Evolutionary conservation across 2,888 invertebrate genomes (phyloP), one percentile per base, ranked within the genome.

Genomic region (Lacanobia wlatinum): DNA sequence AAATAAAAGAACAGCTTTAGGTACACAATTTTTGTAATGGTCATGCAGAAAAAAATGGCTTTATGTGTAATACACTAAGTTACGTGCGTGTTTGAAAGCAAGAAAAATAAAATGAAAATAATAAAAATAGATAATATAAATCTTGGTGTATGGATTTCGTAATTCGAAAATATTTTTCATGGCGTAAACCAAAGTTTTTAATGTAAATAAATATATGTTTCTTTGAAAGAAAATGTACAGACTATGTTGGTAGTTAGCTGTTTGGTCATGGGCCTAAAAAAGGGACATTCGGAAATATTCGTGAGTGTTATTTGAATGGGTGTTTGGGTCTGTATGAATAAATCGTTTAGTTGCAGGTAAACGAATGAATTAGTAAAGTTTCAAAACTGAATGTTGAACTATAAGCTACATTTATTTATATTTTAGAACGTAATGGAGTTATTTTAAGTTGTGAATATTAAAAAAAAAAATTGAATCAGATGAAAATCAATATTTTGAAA

Each of bases 151-250:
- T 89, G 85, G 84, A 90, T 87, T 90, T 85, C 87, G 82, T 87
- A 87, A 87, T 84, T 88, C 73, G 81, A 88, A 88, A 89, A 88
- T 92, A 92, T 93, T 93, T 94, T 94, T 93, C 90, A 89, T 90
- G 91, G 86, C 84, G 85, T 85, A 90, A 89, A 88, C 80, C 83
- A 87, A 87, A 84, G 78, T 87, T 88, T 65, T 73, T 73, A 83
- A 81, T 71, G 58, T 91, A 90, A 43, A 43, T 93, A 92, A 87
- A 91, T 91, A 91, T 85, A 82, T 74, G 78, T 89, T 88, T 92
- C 90, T 90, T 89, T 80, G 82, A 87, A 91, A 90, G 85, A 89
- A 90, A 89, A 80, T 91, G 90, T 92, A 91, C 89, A 91, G 88
- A 89, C 69, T 63, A 66, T 80, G 84, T 82, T 82, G 64, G 68